phyloP scores from a whole-genome alignment of 2,888 invertebrate genomes.

The Mythimna loreyi region DNA sequence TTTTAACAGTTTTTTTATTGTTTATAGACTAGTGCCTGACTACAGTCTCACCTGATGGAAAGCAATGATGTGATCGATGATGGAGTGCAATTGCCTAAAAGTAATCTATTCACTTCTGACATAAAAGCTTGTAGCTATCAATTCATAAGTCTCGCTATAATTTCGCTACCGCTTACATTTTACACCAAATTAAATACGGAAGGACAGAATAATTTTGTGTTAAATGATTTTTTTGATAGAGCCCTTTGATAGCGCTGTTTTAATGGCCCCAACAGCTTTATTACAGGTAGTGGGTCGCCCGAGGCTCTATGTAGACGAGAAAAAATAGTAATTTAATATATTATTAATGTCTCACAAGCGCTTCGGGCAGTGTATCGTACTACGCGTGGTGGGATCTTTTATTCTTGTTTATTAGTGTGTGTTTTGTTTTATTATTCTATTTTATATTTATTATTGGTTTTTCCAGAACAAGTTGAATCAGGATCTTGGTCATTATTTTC shows the following conservation, averaged over 20 bases:
- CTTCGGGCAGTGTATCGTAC: slow-evolving; percentile 33
- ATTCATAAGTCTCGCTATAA: too few relatives aligned
- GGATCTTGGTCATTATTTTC: not conserved
- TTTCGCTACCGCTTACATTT: slow-evolving; percentile 29
- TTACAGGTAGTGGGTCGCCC: slow-evolving; percentile 47
- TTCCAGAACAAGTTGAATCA: not conserved
- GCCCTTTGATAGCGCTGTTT: slow-evolving; percentile 62
- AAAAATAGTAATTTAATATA: slow-evolving; percentile 44
- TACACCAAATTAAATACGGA: slow-evolving; percentile 55
- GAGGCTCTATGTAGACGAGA: slow-evolving; percentile 28
- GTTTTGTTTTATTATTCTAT: slow-evolving; percentile 12
- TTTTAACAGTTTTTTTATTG: too few relatives aligned
- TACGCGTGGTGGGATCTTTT: slow-evolving; percentile 13
- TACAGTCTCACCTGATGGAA: too few relatives aligned
- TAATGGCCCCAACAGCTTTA: slow-evolving; percentile 62
- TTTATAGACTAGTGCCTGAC: too few relatives aligned
- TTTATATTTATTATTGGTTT: not conserved
- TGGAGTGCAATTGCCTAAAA: too few relatives aligned
- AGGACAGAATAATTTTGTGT: slow-evolving; percentile 62
- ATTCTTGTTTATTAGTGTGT: slow-evolving; percentile 20
- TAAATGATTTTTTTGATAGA: slow-evolving; percentile 66
- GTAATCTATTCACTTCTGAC: too few relatives aligned
- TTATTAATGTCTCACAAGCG: slow-evolving; percentile 45
- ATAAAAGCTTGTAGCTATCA: too few relatives aligned
- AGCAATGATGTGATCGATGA: too few relatives aligned